Base-by-base conservation (phyloP, 2,113 vertebrate genomes). In the Phodopus roborovskii region DNA sequence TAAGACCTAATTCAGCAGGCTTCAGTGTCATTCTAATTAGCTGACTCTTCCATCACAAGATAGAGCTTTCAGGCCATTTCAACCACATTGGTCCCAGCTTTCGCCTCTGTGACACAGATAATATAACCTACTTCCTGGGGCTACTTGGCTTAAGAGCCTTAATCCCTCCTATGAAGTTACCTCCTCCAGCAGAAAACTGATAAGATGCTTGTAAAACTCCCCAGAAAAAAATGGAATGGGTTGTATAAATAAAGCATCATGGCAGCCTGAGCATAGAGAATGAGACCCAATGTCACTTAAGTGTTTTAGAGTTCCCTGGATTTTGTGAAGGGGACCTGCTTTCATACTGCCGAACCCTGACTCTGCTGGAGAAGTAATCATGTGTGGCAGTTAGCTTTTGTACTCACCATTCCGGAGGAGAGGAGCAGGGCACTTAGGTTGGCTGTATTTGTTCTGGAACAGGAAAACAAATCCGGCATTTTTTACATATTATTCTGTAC, bases 401-500 rank as follows among this genome's bases (percentile, higher is more conserved):
- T 94, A 74, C 56, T 92, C 68, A 74, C 77, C 62, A 16, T 88
- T 94, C 91, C 48, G 20, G 64, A 91, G 85, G 81, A 94, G 96
- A 90, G 78, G 90, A 94, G 73, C 7, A 1, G 96, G 85, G 75
- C 81, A 78, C 90, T 95, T 79, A 97, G 93, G 86, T 70, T 96
- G 78, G 77, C 94, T 94, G 64, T 92, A 30, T 97, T 97, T 95
- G 90, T 97, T 96, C 42, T 26, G 3, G 3, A 92, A 97, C 74
- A 85, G 90, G 95, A 97, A 98, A 98, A 97, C 94, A 97, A 95
- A 97, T 94, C 92, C 94, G 93, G 94, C 87, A 71, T 19, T 94
- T 97, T 98, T 96, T 96, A 92, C 96, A 94, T 97, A 96, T 89
- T 90, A 91, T 90, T 94, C 82, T 94, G 88, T 93, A 62, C 94